Base-by-base conservation (phyloP, 1,140 invertebrate genomes). In the Camponotus pennsylvanicus region DNA sequence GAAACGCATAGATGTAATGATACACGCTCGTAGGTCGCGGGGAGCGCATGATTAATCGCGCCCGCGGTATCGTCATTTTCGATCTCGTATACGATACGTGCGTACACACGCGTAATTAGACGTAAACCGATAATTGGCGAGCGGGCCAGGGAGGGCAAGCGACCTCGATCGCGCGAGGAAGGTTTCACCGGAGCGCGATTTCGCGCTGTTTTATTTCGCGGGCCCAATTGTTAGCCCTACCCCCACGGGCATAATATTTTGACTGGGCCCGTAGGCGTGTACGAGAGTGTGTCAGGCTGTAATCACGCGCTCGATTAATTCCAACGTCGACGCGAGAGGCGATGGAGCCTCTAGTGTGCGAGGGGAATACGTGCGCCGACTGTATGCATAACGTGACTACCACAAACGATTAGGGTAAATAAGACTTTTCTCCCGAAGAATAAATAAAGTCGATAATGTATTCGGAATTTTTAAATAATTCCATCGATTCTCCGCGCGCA, bases 221-320 rank as follows among this genome's bases (percentile, higher is more conserved):
- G 21, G 37, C 34, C 66, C 49, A 70, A 80, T 80, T 80, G 66
- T 80, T 80, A 80, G 57, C 64, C 52, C 66, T 57, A 70, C 66
- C 37, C 27, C 49, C 15, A n/a, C 13, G 45, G 64, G 45, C 45
- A 70, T 70, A 57, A 80, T 80, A 80, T 80, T 80, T 80, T 80
- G 64, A 70, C 78, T 57, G 78, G 66, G 64, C 77, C 77, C 64
- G 77, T 80, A 69, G 77, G 78, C 78, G 64, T 80, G 78, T 57
- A 57, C 21, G 42, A 70, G 49, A 27, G 63, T 49, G 40, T 69
- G 77, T 70, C 78, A 80, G 66, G 64, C 66, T 80, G 66, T 80
- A 80, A 80, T 80, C 78, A 80, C 78, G 78, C 78, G 49, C 64
- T 59, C 78, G 78, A 80, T 80, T 80, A 80, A 80, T 80, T 59